Evolutionary conservation across 2,797 vertebrate species (phyloP), one percentile per base, ranked within the genome.

Genomic region (Pempheris klunzingeri): DNA sequence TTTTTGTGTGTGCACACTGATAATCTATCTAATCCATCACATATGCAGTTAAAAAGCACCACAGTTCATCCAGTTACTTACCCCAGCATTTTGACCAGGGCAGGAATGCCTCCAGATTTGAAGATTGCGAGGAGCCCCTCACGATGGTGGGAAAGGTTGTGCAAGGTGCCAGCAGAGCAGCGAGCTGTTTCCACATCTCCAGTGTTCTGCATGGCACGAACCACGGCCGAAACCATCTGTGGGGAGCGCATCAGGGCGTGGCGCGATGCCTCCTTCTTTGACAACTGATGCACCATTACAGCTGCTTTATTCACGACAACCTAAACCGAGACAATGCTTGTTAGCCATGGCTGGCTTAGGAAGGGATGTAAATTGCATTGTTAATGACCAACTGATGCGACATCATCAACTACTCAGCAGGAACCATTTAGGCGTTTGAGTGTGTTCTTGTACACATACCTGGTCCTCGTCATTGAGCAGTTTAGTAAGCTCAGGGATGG

Each of bases 291-390:
- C 88, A 99, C 98, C 98, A 99, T 99, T 65, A 99, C 97, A 18
- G 98, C 98, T 30, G 98, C 98, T 90, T 99, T 99, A 87, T 99
- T 99, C 59, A 99, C 98, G 41, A 99, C 98, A 90, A 99, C 98
- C 98, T 99, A 36, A 52, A 66, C 15, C 71, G 26, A 64, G 12
- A 62, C 0, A 7, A 28, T 5, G 17, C 52, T 73, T 43, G 32
- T 83, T 62, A 75, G 50, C 11, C 12, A 32, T 3, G 1, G 1
- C 18, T 26, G n/a, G 4, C 62, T 3, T 6, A 14, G 12, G 3
- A 36, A 13, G 11, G 6, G 1, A 58, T 20, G 4, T 24, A 13
- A 67, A n/a, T 6, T 44, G 5, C 18, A 71, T 30, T 57, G 17
- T 20, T 52, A 18, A 14, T 28, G 26, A 26, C 8, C 58, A 32